Evolutionary conservation across 2,797 vertebrate genomes (phyloP).

Genomic region (Threskiornis aethiopicus): DNA sequence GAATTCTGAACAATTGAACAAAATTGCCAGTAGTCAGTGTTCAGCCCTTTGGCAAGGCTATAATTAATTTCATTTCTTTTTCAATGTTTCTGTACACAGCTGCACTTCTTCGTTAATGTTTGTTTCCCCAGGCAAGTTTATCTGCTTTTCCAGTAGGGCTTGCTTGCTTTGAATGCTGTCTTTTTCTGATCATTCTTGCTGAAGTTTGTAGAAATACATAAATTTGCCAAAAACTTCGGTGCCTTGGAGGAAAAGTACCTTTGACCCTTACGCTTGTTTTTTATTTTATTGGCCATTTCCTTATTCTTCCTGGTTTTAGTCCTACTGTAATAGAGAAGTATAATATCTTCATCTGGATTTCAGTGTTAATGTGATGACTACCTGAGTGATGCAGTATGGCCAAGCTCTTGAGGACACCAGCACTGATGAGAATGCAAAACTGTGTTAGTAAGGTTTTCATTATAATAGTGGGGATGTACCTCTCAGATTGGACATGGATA

Average conservation of each 20-base stretch:
- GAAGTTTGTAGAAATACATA: not conserved
- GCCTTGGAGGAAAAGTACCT: not conserved
- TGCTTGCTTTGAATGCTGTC: not conserved
- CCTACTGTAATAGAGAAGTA: not conserved
- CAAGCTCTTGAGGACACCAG: not conserved
- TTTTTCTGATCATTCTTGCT: not conserved
- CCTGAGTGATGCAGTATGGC: not conserved
- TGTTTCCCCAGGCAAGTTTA: not conserved
- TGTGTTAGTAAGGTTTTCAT: not conserved
- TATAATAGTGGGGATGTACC: not conserved
- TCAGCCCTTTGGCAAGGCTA: not conserved
- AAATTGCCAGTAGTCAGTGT: not conserved
- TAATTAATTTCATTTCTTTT: not conserved
- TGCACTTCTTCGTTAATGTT: not conserved
- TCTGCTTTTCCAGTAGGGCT: not conserved
- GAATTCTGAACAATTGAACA: not conserved
- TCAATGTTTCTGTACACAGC: not conserved
- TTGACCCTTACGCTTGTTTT: not conserved
- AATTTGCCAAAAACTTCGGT: not conserved
- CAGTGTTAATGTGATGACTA: not conserved
- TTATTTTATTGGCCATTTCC: not conserved
- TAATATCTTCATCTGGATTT: not conserved
- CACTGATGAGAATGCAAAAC: not conserved
- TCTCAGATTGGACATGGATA: not conserved
- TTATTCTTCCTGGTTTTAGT: not conserved